Evolutionary conservation across 2,113 vertebrate species (phyloP), one percentile per base, ranked within the genome.

Genomic region (Glaucidium brasilianum): DNA sequence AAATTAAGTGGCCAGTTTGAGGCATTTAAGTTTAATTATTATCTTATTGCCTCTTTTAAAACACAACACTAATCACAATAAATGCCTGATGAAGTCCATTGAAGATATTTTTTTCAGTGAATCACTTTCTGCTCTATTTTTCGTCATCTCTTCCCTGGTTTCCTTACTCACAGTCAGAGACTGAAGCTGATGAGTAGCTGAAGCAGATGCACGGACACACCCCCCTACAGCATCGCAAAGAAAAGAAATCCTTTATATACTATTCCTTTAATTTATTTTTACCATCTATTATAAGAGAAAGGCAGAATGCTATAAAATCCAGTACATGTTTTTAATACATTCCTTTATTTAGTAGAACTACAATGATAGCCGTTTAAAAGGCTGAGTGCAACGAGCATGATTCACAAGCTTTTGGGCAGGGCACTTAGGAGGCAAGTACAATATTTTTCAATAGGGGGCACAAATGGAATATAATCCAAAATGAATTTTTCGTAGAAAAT

Each of bases 401-500:
- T 30, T 68, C 73, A 76, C 8, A 9, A 76, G 73, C 35, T 87
- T 76, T 82, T 68, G 39, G 29, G 52, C 49, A 50, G 81, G 59
- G 37, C 60, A 45, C 69, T 94, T 27, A 8, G 13, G 67, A 96
- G 62, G 62, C 74, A 87, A 95, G 62, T 23, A 45, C 56, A 75
- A 52, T 32, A 52, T 66, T 85, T 79, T 85, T 95, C 94, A 91
- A 73, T 8, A 92, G 89, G 91, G 77, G 89, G 89, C 87, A 97
- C 74, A 95, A 96, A 95, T 25, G 96, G 80, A 95, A 94, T 92
- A 88, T 15, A 94, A 79, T 43, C 62, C 50, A 82, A 92, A 95
- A 91, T 58, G 67, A 94, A 59, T 35, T 85, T 60, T 86, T 69
- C 75, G 37, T 8, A 64, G 55, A 85, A 97, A 95, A 96, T 32